phyloP scores from a whole-genome alignment of 2,113 vertebrate genomes.

The Morone saxatilis region DNA sequence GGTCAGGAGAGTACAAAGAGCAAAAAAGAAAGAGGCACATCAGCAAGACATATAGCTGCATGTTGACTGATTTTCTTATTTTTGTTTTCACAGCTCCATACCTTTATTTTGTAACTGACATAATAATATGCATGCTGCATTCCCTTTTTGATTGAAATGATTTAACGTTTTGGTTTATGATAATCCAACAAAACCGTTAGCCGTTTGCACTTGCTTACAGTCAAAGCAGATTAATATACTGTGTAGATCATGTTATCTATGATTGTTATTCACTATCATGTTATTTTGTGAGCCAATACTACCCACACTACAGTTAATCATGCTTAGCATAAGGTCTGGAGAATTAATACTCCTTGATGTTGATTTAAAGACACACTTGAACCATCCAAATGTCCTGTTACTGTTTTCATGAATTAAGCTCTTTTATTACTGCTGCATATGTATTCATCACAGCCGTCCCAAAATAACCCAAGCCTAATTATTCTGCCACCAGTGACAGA shows the following conservation, averaged over 20 bases:
- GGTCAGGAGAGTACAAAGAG: neutral
- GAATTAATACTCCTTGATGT: slow-evolving; percentile 31
- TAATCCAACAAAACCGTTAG: slow-evolving; percentile 8
- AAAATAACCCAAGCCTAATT: slow-evolving; percentile 67
- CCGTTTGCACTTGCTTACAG: slow-evolving; percentile 10
- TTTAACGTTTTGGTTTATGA: slow-evolving; percentile 18
- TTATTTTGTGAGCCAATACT: slow-evolving; percentile 12
- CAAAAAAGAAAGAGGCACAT: neutral
- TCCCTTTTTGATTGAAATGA: slow-evolving; percentile 2
- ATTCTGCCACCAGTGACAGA: slow-evolving; percentile 58
- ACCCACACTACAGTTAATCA: slow-evolving; percentile 24
- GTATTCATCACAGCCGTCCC: slow-evolving; percentile 56
- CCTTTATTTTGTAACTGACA: slow-evolving; percentile 17
- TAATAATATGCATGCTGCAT: neutral
- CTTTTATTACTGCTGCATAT: slow-evolving; percentile 42
- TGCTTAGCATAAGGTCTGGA: slow-evolving; percentile 8
- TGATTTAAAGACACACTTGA: slow-evolving; percentile 51
- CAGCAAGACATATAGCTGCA: neutral
- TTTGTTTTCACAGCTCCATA: slow-evolving; percentile 12
- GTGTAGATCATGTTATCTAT: slow-evolving; percentile 5
- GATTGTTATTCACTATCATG: slow-evolving; percentile 24
- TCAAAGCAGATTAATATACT: slow-evolving; percentile 4
- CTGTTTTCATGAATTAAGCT: slow-evolving; percentile 54
- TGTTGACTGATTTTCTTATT: slow-evolving; percentile 7
- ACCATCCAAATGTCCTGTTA: slow-evolving; percentile 31